These are phyloP conservation scores for Burhinus bistriatus DNA, from an alignment of 2,113 vertebrate genomes.

Conservation along the genomic window DNA sequence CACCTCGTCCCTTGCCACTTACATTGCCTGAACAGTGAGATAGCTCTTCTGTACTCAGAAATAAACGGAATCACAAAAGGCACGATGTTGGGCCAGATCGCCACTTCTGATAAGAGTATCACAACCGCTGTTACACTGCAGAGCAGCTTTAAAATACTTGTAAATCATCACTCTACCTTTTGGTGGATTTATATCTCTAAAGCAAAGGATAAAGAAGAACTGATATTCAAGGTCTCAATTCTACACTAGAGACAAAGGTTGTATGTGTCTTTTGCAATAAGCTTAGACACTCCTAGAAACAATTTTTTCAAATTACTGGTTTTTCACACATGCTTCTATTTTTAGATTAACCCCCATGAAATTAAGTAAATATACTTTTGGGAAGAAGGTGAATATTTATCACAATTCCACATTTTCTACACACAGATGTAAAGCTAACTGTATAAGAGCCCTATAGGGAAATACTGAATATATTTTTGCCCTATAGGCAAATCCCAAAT, in stretches of 20 bases:
- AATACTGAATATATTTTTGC: neutral
- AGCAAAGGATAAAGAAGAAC: neutral
- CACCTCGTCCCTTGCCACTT: neutral
- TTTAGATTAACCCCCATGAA: neutral
- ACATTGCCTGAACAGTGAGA: neutral
- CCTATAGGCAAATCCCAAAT: neutral
- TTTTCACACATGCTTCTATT: neutral
- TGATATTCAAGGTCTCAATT: neutral
- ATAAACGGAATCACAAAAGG: neutral
- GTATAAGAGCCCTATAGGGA: neutral
- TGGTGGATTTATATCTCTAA: neutral
- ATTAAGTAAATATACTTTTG: neutral
- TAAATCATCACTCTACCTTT: neutral
- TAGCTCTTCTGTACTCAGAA: neutral
- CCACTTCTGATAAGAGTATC: neutral
- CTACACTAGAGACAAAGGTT: neutral
- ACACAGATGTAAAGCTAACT: neutral
- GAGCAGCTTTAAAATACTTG: neutral
- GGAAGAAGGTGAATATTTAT: neutral
- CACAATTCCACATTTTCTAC: neutral
- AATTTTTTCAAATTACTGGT: neutral
- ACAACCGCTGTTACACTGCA: accelerated
- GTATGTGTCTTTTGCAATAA: neutral
- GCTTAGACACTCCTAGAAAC: neutral
- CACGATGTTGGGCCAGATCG: neutral